Evolutionary conservation across 2,113 vertebrate genomes (phyloP).

Genomic region (Suricata suricatta): DNA sequence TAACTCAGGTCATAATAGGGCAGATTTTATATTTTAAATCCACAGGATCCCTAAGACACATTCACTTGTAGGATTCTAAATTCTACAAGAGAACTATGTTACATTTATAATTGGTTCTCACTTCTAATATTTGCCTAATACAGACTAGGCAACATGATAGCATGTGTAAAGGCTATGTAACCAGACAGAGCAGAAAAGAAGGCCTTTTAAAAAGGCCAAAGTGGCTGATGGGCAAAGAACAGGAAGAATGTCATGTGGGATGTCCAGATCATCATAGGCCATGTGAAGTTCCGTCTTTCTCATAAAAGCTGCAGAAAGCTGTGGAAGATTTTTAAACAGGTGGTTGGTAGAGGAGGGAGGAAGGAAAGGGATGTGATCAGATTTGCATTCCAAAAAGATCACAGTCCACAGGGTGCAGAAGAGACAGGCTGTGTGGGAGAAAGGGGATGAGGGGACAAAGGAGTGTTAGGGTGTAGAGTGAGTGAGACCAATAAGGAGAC

Average conservation of each 20-base stretch:
- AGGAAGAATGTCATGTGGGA: background rate
- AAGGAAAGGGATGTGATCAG: background rate
- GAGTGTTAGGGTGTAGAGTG: background rate
- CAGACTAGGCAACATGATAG: background rate
- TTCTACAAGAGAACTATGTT: background rate
- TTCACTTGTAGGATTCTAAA: too few relatives aligned
- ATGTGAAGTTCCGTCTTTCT: background rate
- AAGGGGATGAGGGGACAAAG: background rate
- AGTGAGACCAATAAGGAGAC: background rate
- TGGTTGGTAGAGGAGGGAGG: background rate
- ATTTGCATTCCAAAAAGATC: background rate
- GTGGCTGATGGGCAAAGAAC: background rate
- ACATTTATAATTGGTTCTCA: background rate
- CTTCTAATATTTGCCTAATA: background rate
- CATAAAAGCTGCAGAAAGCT: background rate
- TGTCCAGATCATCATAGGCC: background rate
- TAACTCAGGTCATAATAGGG: background rate
- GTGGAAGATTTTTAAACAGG: constrained; percentile 8
- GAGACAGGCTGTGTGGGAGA: too few relatives aligned
- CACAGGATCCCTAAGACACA: too few relatives aligned
- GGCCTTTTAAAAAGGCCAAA: background rate
- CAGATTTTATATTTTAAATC: background rate
- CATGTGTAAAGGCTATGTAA: background rate
- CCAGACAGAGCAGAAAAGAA: background rate
- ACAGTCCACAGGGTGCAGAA: background rate